phyloP scores from a whole-genome alignment of 1,140 invertebrate species.

The Aethina tumida region DNA sequence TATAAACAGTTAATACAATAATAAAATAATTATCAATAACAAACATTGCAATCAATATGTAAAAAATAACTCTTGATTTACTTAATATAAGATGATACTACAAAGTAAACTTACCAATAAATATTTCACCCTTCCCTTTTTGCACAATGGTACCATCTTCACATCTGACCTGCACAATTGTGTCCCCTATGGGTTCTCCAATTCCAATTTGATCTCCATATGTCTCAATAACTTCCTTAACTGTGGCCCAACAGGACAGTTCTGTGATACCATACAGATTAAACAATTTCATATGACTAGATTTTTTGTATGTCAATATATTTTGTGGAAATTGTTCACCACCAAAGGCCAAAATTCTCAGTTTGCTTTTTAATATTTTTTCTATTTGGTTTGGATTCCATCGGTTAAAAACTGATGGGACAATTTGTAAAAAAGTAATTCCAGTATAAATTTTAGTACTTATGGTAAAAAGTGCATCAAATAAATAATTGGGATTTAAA shows the following conservation, averaged over 20 bases:
- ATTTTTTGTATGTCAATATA: constrained; percentile 13
- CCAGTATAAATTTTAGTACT: constrained; percentile 33
- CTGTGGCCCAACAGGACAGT: constrained; percentile 73
- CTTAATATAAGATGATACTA: too few relatives aligned
- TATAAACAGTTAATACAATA: neutral
- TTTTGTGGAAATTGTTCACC: constrained; percentile 48
- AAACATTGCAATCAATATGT: too few relatives aligned
- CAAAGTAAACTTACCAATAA: constrained; percentile 25
- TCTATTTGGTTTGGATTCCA: constrained; percentile 44
- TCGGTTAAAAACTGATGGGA: constrained; percentile 58
- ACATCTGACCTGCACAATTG: constrained; percentile 44
- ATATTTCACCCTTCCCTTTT: constrained; percentile 45
- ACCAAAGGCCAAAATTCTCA: constrained; percentile 51
- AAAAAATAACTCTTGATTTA: too few relatives aligned
- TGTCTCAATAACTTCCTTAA: constrained; percentile 39
- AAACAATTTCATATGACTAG: constrained; percentile 41
- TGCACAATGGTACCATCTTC: constrained; percentile 24
- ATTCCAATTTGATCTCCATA: constrained; percentile 38
- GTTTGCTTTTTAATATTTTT: constrained; percentile 45
- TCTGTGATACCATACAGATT: constrained; percentile 79
- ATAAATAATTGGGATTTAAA: constrained; percentile 37
- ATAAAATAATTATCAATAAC: neutral
- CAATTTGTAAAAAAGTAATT: constrained; percentile 64
- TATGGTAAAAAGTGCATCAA: constrained; percentile 37
- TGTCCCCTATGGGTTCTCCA: constrained; percentile 51